These are phyloP conservation scores for Caerostris darwini DNA, from an alignment of 1,140 invertebrate species.

Conservation along the genomic window DNA sequence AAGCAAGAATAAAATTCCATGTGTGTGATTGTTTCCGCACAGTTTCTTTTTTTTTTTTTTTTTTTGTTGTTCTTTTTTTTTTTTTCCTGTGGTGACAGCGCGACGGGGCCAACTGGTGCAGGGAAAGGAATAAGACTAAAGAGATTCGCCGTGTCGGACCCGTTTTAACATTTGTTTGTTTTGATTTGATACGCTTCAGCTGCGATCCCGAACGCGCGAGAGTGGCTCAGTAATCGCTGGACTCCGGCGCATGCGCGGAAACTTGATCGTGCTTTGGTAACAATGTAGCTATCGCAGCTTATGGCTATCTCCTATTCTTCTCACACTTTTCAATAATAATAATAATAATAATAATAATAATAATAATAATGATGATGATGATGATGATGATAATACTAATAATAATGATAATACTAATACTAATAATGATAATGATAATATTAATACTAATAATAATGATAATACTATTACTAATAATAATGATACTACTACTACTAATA, in stretches of 20 bases:
- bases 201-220: not conserved
- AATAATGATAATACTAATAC: too few species aligned
- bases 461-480: too few species aligned
- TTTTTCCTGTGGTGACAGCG: not conserved
- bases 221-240: not conserved
- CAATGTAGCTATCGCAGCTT: too few species aligned
- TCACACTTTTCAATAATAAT: too few species aligned
- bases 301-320: too few species aligned
- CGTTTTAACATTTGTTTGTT: conserved; percentile 49
- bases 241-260: not conserved
- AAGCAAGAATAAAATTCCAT: not conserved
- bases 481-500: too few species aligned
- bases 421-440: too few species aligned
- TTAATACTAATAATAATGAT: too few species aligned
- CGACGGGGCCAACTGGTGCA: not conserved
- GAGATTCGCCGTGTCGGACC: not conserved
- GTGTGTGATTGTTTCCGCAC: not conserved
- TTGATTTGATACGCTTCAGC: conserved; percentile 43
- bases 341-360: too few species aligned
- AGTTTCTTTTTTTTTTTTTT: not conserved
- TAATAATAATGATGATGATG: too few species aligned
- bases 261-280: not conserved
- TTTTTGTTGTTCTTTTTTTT: not conserved
- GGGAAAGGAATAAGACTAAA: not conserved
- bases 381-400: too few species aligned